Evolutionary conservation across 2,797 vertebrate genomes (phyloP), one percentile per base, ranked within the genome.

Genomic region (Dermochelys coriacea): DNA sequence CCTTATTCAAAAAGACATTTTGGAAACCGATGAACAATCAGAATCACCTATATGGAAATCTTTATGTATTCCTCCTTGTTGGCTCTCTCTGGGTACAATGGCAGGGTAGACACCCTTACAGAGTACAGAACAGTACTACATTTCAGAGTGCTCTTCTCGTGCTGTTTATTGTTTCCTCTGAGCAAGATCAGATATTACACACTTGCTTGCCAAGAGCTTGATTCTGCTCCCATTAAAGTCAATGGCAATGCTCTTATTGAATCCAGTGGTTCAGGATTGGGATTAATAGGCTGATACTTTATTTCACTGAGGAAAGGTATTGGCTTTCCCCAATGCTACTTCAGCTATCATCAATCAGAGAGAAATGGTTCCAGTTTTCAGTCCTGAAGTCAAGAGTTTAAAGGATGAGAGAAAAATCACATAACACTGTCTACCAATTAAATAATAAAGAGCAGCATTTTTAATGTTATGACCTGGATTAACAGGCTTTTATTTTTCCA

Each of bases 401-500:
- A 71, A 41, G 64, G 21, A 41, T 71, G 12, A 85, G 25, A 21
- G 82, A 89, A 83, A 91, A 74, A 1, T 1, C 3, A 8, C 78
- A 4, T 23, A 4, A 19, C 0, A 0, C 50, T 88, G 95, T 87
- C 85, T 78, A 55, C 74, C 68, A 49, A 50, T 84, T 87, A 91
- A 59, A 80, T 47, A 85, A 57, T 49, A 27, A 77, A 57, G 4
- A 92, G 71, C 47, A 87, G n/a, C 51, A 82, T 45, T 93, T 86
- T 78, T 79, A 71, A 49, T 77, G 27, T 77, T 77, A 77, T 93
- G 68, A 50, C 37, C 86, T 79, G 82, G 80, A 74, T 59, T 41
- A 95, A 90, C 6, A 10, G 82, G 15, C n/a, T 93, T 91, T 82
- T 87, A 75, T 92, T 94, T 81, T 91, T 84, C 29, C 85, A 29